These are phyloP conservation scores for Limosa lapponica DNA, from an alignment of 2,797 vertebrate species.

Conservation along the genomic window DNA sequence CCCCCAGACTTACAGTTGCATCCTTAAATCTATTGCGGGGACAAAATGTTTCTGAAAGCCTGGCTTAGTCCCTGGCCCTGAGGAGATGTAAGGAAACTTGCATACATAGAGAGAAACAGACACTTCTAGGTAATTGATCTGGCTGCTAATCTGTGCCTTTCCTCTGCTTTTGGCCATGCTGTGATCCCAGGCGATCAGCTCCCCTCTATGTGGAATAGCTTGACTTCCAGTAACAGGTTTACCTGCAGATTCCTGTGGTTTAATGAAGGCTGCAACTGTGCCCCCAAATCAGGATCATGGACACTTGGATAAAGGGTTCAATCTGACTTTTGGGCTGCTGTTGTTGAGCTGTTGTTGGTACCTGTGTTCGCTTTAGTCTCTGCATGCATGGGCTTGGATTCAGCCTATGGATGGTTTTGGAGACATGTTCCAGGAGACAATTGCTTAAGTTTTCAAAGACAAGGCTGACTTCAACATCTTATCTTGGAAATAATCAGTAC, in stretches of 20 bases:
- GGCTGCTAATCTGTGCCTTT: neutral
- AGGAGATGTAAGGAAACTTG: neutral
- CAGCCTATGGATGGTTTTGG: neutral
- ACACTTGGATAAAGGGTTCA: neutral
- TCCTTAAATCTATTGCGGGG: neutral
- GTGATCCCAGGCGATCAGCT: neutral
- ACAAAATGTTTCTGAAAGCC: neutral
- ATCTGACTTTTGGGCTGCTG: neutral
- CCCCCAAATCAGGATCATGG: accelerated
- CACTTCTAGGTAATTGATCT: neutral
- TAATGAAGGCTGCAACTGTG: neutral
- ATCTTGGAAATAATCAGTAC: constrained; percentile 6
- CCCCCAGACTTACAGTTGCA: neutral
- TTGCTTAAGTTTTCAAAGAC: neutral
- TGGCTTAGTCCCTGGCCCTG: neutral
- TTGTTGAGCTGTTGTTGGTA: neutral
- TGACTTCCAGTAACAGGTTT: neutral
- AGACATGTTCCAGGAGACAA: neutral
- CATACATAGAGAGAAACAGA: neutral
- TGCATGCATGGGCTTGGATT: neutral
- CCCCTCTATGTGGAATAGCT: neutral
- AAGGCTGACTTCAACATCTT: neutral
- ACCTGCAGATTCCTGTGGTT: neutral
- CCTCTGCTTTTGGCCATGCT: neutral
- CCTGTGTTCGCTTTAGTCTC: neutral